Conservation (phyloP, 1,140 invertebrate species). For the Metopolophium dirhodum region DNA sequence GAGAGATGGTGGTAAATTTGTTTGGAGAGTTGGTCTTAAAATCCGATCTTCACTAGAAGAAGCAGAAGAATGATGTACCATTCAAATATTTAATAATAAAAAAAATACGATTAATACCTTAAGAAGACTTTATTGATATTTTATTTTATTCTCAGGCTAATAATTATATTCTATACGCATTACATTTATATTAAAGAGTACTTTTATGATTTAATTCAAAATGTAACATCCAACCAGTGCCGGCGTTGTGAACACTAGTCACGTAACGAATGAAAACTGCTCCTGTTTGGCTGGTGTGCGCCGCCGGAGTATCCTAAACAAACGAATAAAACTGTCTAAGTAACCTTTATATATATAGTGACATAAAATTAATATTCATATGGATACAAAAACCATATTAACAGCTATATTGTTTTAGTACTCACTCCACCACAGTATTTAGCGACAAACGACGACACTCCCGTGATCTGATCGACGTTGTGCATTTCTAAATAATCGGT, state of each 20-base stretch:
- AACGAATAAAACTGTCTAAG: not conserved
- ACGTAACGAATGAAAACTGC: conserved; percentile 34
- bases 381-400: not conserved
- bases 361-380: not conserved
- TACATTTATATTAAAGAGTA: not conserved
- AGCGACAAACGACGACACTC: conserved; percentile 24
- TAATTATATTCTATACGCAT: not conserved
- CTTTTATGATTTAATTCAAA: conserved; percentile 1
- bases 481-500: conserved; percentile 23
- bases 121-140: not conserved
- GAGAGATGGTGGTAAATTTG: too few species aligned
- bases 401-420: not conserved
- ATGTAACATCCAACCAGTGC: not conserved
- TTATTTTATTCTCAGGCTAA: not conserved
- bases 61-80: not conserved
- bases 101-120: not conserved
- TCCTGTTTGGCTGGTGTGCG: not conserved
- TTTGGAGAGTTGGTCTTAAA: too few species aligned
- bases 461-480: not conserved
- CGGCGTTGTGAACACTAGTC: not conserved
- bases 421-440: conserved; percentile 39
- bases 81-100: not conserved
- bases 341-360: not conserved
- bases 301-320: not conserved
- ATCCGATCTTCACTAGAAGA: too few species aligned